A percentile compares a stretch with the other conserved stretches of the same genome.
Evolutionary conservation across 2,797 vertebrate genomes (phyloP).

Genomic region (Odontamblyopus lacepedii): DNA sequence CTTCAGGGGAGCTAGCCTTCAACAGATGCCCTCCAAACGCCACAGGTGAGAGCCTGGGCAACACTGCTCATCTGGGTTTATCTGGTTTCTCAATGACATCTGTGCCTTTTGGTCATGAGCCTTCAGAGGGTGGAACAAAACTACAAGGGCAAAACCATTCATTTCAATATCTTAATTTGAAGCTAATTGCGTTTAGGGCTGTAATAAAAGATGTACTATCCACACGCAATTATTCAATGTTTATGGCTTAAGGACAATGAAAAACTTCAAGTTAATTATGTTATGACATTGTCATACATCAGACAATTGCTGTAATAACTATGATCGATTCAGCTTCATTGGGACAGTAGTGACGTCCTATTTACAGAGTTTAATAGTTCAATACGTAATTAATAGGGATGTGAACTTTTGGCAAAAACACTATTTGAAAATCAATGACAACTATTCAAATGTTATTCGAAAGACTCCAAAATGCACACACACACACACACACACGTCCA

Average conservation of each 20-base stretch:
- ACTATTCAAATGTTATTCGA: too few relatives aligned
- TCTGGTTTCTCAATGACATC: neutral
- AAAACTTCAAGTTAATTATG: neutral
- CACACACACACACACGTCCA: too few relatives aligned
- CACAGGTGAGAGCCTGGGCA: constrained; percentile 81
- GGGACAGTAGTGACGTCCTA: neutral
- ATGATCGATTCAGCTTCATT: neutral
- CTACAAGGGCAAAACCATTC: neutral
- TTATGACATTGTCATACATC: neutral
- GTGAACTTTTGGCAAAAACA: too few relatives aligned
- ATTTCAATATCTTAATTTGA: neutral
- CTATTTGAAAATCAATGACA: too few relatives aligned
- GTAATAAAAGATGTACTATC: neutral
- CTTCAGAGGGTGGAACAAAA: neutral
- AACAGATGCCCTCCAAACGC: constrained; percentile 97
- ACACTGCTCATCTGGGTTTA: neutral
- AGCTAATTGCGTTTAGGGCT: neutral
- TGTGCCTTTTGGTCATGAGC: neutral
- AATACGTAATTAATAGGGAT: neutral
- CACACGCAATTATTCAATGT: neutral
- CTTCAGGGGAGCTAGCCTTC: constrained; percentile 95
- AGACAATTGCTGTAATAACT: neutral
- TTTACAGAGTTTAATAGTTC: neutral
- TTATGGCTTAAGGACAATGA: neutral
- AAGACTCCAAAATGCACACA: too few relatives aligned